A percentile compares a stretch with the other conserved stretches of the same genome.
phyloP scores from a whole-genome alignment of 2,888 invertebrate species.

The Neria commutata region DNA sequence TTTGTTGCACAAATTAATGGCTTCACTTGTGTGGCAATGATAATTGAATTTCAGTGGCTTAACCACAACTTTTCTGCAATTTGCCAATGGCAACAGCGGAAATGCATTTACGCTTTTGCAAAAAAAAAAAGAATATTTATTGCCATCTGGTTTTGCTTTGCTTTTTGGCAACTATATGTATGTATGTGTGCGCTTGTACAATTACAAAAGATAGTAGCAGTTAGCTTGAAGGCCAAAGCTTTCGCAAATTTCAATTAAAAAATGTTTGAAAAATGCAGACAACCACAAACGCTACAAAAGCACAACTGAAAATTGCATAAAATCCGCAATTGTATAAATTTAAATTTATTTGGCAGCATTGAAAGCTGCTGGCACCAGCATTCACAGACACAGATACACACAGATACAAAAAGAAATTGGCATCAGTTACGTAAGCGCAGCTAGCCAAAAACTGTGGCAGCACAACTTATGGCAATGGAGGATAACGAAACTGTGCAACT shows the following conservation, averaged over 20 bases:
- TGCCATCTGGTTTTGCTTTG: too few species aligned
- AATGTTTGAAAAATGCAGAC: not conserved
- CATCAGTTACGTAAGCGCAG: not conserved
- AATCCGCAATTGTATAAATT: slow-evolving; percentile 13
- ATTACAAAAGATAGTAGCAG: too few species aligned
- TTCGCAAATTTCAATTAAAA: not conserved
- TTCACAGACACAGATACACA: not conserved
- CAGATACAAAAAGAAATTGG: not conserved
- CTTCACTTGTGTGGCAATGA: too few species aligned
- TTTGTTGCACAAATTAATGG: too few species aligned
- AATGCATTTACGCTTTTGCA: too few species aligned
- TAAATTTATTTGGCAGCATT: slow-evolving; percentile 18
- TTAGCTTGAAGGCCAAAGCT: too few species aligned
- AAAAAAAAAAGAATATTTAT: not conserved
- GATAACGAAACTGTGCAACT: slow-evolving; percentile 14
- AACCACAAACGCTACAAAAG: not conserved
- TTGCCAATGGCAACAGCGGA: too few species aligned
- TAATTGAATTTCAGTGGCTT: too few species aligned
- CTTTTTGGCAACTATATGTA: too few species aligned
- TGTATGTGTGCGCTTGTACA: too few species aligned
- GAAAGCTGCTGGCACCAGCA: not conserved
- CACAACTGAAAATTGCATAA: slow-evolving; percentile 20
- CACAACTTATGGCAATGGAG: slow-evolving; percentile 9
- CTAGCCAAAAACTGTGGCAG: not conserved
- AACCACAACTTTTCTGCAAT: too few species aligned